phyloP scores from a whole-genome alignment of 2,888 invertebrate species.

The Podotricha telesiphe region DNA sequence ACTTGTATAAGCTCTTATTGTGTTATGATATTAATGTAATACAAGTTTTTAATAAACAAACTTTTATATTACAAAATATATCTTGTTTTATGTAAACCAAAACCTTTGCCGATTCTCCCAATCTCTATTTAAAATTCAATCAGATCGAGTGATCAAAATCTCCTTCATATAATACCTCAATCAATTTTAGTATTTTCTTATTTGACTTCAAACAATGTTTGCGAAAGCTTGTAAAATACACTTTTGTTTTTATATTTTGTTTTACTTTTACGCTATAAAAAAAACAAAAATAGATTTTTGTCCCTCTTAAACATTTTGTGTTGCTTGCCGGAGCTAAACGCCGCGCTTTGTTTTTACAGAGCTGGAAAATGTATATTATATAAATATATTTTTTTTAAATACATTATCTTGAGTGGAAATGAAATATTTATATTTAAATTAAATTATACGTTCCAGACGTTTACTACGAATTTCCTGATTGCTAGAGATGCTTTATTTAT shows the following conservation, averaged over 20 bases:
- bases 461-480: too few relatives aligned
- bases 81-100: background rate
- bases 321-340: background rate
- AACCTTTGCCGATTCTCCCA: background rate
- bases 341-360: too few relatives aligned
- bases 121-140: constrained; percentile 23
- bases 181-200: constrained; percentile 26
- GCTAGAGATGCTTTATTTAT: too few relatives aligned
- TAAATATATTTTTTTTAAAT: too few relatives aligned
- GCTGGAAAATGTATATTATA: too few relatives aligned
- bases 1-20: too few relatives aligned
- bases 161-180: constrained; percentile 21
- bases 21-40: too few relatives aligned
- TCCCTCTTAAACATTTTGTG: background rate
- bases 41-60: too few relatives aligned
- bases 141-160: constrained; percentile 25
- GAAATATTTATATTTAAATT: too few relatives aligned
- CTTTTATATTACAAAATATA: background rate
- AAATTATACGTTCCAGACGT: too few relatives aligned
- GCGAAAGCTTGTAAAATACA: constrained; percentile 7
- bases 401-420: too few relatives aligned
- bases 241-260: background rate
- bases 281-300: background rate
- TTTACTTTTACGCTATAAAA: background rate
- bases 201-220: constrained; percentile 15